phyloP scores from a whole-genome alignment of 2,113 vertebrate species.

The Cryptoleucopteryx plumbea region DNA sequence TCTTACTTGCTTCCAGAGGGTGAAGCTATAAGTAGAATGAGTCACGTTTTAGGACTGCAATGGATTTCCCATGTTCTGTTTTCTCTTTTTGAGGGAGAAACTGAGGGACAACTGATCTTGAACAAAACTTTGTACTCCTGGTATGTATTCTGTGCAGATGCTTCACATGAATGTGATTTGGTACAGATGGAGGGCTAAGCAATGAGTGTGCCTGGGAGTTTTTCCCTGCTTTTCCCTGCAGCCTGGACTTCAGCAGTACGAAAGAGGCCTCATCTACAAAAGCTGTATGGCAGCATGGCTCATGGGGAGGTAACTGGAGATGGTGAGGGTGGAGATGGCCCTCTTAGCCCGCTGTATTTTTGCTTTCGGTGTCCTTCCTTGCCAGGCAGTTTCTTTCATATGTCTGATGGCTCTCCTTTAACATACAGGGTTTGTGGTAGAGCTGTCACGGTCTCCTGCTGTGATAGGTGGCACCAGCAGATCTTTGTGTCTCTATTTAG shows the following conservation, averaged over 20 bases:
- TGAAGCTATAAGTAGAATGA: neutral
- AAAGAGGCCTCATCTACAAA: neutral
- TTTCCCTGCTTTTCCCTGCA: neutral
- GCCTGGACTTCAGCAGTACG: neutral
- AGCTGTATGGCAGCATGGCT: neutral
- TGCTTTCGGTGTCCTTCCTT: neutral
- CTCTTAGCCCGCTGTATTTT: neutral
- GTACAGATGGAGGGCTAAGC: neutral
- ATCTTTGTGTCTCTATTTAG: neutral
- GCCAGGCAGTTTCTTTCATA: neutral
- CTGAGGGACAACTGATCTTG: neutral
- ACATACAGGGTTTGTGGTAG: neutral
- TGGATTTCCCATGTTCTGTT: neutral
- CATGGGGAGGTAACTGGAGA: neutral
- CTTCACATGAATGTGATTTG: fast-evolving
- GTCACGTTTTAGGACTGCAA: fast-evolving
- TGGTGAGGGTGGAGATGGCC: neutral
- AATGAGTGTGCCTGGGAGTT: neutral
- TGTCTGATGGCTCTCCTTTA: neutral
- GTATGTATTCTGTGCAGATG: neutral
- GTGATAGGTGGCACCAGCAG: neutral
- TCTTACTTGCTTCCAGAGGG: neutral
- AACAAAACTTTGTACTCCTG: neutral
- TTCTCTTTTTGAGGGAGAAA: neutral
- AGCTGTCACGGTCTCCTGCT: neutral